Percentiles rank a stretch among this genome's conserved stretches.
phyloP scores from a whole-genome alignment of 2,797 vertebrate genomes.

The Sarcophilus harrisii region DNA sequence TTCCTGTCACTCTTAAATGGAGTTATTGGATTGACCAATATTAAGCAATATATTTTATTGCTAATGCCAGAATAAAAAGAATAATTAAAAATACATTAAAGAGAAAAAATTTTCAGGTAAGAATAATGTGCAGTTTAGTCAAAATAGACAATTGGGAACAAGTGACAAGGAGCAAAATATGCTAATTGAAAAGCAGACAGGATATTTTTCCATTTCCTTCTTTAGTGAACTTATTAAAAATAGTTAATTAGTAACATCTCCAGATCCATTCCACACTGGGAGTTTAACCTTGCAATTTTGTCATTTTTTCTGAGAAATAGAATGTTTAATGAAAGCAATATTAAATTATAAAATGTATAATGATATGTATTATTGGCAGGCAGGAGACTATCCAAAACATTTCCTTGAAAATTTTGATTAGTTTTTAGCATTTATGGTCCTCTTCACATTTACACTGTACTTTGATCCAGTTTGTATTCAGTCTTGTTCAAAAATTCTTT shows the following conservation, averaged over 20 bases:
- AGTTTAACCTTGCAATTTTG: slow-evolving; percentile 68
- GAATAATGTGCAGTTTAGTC: slow-evolving; percentile 48
- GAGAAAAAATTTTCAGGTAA: neutral
- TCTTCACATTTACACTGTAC: slow-evolving; percentile 42
- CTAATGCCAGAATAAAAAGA: neutral
- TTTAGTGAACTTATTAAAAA: slow-evolving; percentile 56
- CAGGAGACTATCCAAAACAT: slow-evolving; percentile 36
- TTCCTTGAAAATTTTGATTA: slow-evolving; percentile 34
- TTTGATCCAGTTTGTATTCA: neutral
- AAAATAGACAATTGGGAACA: slow-evolving; percentile 62
- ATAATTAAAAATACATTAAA: slow-evolving; percentile 25
- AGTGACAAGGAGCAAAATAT: slow-evolving; percentile 56
- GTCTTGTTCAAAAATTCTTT: slow-evolving; percentile 34
- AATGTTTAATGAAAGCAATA: slow-evolving; percentile 62
- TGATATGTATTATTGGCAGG: slow-evolving; percentile 36
- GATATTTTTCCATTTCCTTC: slow-evolving; percentile 53
- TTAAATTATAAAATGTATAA: slow-evolving; percentile 64
- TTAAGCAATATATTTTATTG: neutral
- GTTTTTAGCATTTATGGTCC: slow-evolving; percentile 48
- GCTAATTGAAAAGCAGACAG: slow-evolving; percentile 62
- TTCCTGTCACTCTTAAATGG: slow-evolving; percentile 45
- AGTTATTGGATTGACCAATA: slow-evolving; percentile 39
- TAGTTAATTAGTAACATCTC: slow-evolving; percentile 61
- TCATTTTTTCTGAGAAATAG: slow-evolving; percentile 64
- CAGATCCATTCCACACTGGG: slow-evolving; percentile 45